phyloP scores from a whole-genome alignment of 2,888 invertebrate genomes.

The Bombylius discolor region DNA sequence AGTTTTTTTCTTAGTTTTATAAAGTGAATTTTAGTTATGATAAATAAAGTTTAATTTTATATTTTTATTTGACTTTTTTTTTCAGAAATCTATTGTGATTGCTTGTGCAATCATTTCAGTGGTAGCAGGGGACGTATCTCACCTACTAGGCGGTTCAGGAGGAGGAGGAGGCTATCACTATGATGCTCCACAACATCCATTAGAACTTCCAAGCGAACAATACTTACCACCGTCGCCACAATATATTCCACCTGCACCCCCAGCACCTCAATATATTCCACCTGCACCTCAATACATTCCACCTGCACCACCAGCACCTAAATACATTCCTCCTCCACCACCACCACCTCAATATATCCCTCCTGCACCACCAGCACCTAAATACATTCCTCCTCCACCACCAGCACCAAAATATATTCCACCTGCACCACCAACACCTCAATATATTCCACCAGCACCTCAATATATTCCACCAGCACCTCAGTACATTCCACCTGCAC shows the following conservation, averaged over 20 bases:
- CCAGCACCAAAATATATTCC: background rate
- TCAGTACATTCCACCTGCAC: background rate
- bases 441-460: background rate
- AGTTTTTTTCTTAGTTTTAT: too few relatives aligned
- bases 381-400: background rate
- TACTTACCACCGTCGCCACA: constrained; percentile 1
- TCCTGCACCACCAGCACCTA: background rate
- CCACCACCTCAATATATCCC: background rate
- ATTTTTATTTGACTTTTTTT: background rate
- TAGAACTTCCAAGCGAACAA: background rate
- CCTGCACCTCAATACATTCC: background rate
- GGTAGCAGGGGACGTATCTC: constrained; percentile 3
- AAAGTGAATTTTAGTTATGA: too few relatives aligned
- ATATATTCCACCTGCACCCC: background rate
- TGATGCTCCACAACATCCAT: background rate
- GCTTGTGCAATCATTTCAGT: background rate
- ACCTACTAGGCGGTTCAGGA: background rate
- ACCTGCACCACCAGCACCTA: background rate
- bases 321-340: background rate
- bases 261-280: background rate
- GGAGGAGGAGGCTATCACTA: constrained; percentile 2
- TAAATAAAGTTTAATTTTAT: too few relatives aligned
- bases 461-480: background rate
- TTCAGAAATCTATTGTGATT: background rate
- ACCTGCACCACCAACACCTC: background rate